Conservation (phyloP, 2,113 vertebrate genomes). For the Danio rerio region GRCz12tu NC_133182.1:23158501-23159000, state of each 20-base stretch:
- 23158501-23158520: too few relatives aligned
- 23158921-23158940: slow-evolving; percentile 17
- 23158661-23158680: not conserved
- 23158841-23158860: not conserved
- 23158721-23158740: not conserved
- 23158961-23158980: not conserved
- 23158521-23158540: too few relatives aligned
- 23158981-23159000: not conserved
- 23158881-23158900: not conserved
- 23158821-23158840: not conserved
- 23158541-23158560: too few relatives aligned
- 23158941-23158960: not conserved
- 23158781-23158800: not conserved
- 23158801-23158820: not conserved
- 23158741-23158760: not conserved
- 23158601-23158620: too few relatives aligned
- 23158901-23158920: not conserved
- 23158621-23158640: too few relatives aligned
- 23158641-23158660: not conserved
- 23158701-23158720: not conserved
- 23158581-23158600: too few relatives aligned
- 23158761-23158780: not conserved
- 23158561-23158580: too few relatives aligned
- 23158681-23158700: not conserved
- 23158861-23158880: not conserved